Evolutionary conservation across 2,113 vertebrate species (phyloP), one percentile per base, ranked within the genome.

Genomic region (Ctenodactylus gundi): DNA sequence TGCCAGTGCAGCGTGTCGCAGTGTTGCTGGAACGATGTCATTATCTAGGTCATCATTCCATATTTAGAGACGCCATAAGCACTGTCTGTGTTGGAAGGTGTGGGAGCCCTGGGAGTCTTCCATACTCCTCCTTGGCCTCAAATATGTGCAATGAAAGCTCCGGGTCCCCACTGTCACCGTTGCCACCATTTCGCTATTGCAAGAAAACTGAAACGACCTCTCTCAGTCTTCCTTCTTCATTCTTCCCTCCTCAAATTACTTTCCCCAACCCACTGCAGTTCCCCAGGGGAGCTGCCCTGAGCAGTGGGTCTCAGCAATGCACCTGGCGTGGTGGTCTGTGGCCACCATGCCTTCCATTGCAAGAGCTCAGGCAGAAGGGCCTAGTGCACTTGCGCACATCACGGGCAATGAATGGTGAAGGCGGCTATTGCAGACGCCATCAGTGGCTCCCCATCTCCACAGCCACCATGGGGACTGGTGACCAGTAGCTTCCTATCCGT

Each of bases 271-370:
- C 27, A 15, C 65, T 9, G 6, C 36, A 13, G 51, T 36, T n/a
- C 55, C 83, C n/a, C 9, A 11, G 49, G 64, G 34, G 1, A 68
- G 15, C 25, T 4, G 12, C 12, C 34, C 62, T 27, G 25, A 25
- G 58, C 41, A 18, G 41, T 10, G 18, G 27, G 46, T 46, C 46
- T 10, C 2, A 0, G 15, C 5, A 2, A 39, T 1, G 6, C 27
- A 21, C n/a, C 21, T 3, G 51, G 75, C 25, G 20, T 53, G 10
- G 1, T 10, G 11, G 36, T 4, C 49, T 13, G 20, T 20, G 49
- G 49, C 5, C 18, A 4, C 17, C 18, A 12, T 10, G 12, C 17
- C 73, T 36, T 1, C 34, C 21, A 12, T 34, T 11, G 31, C 34
- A 20, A 23, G 51, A 51, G 25, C 49, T n/a, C 20, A 4, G 49